Evolutionary conservation across 2,797 vertebrate genomes (phyloP), one percentile per base, ranked within the genome.

Genomic region (Florisuga fusca): DNA sequence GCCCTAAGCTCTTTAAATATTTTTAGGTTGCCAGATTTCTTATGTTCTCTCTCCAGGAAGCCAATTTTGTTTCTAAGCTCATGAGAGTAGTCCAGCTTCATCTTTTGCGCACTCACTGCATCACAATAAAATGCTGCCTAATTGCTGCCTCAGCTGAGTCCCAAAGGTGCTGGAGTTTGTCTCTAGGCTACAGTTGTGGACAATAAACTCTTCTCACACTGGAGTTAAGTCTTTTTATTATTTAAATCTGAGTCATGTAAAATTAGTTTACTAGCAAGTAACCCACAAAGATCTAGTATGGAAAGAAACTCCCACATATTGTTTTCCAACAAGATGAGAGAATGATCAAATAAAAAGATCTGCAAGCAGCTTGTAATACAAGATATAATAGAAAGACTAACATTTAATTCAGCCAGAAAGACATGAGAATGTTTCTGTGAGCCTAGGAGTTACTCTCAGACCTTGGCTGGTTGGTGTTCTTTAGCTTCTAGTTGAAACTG

Each of bases 11-110:
- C 95, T 97, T 97, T 97, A 97, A 97, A 96, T 97, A 97, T 96
- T 96, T 98, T 97, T 94, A 97, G 95, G 92, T 96, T 97, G 96
- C 97, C 94, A 95, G 95, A 96, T 96, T 97, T 97, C 97, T 97
- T 98, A 96, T 79, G 67, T 96, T 94, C 89, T 93, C 96, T 95
- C 95, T 97, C 93, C 83, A 94, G 96, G 96, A 97, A 97, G 94
- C 95, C 97, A 97, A 80, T 97, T 97, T 97, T 94, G 81, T 92
- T 96, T 86, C 86, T 84, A 93, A 96, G 94, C 93, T 95, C 96
- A 83, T 68, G 87, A 97, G 97, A 96, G 90, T 81, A 94, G 85
- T 94, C 89, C 84, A 85, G 96, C 94, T 96, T 95, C 88, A 88
- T 97, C 94, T 96, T 96, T 85, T 87, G 73, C 80, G 90, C 91